phyloP scores from a whole-genome alignment of 2,797 vertebrate genomes.

The Cirrhinus molitorella region DNA sequence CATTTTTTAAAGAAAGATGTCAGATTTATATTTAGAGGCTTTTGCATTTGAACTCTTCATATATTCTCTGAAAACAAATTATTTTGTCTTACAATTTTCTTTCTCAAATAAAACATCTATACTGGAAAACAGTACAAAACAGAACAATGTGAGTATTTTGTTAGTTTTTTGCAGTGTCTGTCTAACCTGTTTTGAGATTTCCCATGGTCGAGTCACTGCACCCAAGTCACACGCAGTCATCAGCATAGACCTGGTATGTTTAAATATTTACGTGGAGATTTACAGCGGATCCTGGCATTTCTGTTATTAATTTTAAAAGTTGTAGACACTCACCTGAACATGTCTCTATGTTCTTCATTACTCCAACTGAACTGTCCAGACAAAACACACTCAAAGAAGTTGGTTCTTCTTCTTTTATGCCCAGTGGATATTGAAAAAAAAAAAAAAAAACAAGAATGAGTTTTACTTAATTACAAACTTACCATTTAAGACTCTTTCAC shows the following conservation, averaged over 20 bases:
- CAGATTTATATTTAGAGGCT: too few relatives aligned
- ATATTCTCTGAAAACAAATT: background rate
- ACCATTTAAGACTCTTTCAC: background rate
- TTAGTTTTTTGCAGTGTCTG: background rate
- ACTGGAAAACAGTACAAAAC: background rate
- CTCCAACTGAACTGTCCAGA: constrained; percentile 81
- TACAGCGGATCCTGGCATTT: background rate
- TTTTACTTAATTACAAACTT: background rate
- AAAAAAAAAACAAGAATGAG: constrained; percentile 13
- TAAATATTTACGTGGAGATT: background rate
- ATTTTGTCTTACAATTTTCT: background rate
- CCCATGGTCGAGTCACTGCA: constrained; percentile 84
- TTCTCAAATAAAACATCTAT: background rate
- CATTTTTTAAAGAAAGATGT: too few relatives aligned
- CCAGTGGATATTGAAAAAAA: background rate
- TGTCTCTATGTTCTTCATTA: constrained; percentile 79
- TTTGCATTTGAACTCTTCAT: too few relatives aligned
- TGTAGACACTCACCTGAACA: constrained; percentile 74
- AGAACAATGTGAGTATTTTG: background rate
- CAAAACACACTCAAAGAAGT: constrained; percentile 80
- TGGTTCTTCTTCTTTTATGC: constrained; percentile 76
- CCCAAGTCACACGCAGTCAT: constrained; percentile 85
- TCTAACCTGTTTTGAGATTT: constrained; percentile 84
- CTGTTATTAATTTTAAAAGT: background rate
- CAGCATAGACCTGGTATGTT: constrained; percentile 79